A percentile compares a stretch with the other conserved stretches of the same genome.
phyloP scores from a whole-genome alignment of 2,888 invertebrate genomes.

The Timema cristinae region DNA sequence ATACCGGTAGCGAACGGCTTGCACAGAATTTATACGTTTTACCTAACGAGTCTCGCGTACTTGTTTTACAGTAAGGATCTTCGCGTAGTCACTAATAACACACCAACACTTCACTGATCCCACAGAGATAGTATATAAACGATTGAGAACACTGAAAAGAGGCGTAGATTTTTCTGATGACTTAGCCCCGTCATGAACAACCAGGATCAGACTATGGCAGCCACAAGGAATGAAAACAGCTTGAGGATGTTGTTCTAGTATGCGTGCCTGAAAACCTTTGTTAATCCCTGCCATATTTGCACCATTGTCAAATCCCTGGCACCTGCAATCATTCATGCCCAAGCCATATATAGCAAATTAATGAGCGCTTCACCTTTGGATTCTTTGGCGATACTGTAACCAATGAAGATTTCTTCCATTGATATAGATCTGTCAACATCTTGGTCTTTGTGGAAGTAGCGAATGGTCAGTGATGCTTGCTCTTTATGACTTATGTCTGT shows the following conservation, averaged over 20 bases:
- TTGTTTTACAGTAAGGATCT: neutral
- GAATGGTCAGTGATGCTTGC: no score
- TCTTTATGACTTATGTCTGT: no score
- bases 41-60: neutral
- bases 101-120: neutral
- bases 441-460: no score
- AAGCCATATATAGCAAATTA: conserved; percentile 11
- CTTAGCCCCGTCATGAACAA: conserved; percentile 27
- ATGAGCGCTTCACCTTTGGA: no score
- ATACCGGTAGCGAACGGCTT: neutral
- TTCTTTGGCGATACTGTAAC: no score
- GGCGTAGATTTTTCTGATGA: conserved; percentile 30
- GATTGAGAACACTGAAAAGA: conserved; percentile 27
- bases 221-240: conserved; percentile 30
- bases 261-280: conserved; percentile 31
- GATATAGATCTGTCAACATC: no score
- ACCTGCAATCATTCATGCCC: conserved; percentile 30
- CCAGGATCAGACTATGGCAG: conserved; percentile 28
- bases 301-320: conserved; percentile 32
- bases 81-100: neutral
- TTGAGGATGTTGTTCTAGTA: conserved; percentile 22
- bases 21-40: neutral
- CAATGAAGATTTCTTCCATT: no score
- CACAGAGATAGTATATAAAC: neutral
- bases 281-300: conserved; percentile 31